Evolutionary conservation across 1,140 invertebrate genomes (phyloP).

Genomic region (Mylabris phalerata): DNA sequence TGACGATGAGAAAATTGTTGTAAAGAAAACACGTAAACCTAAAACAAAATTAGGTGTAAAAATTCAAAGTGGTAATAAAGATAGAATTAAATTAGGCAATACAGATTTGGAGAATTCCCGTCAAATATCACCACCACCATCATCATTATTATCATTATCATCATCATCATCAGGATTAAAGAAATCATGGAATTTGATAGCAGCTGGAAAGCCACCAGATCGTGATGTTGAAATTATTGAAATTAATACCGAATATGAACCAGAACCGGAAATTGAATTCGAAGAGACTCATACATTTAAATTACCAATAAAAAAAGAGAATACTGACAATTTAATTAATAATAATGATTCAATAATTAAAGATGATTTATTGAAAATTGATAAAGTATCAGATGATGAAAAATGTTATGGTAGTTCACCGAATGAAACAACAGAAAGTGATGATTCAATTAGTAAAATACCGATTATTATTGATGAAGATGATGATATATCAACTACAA

Average conservation of each 20-base stretch:
- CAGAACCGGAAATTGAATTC: slow-evolving; percentile 13
- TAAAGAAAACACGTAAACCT: slow-evolving; percentile 34
- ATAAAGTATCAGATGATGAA: slow-evolving; percentile 38
- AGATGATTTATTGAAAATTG: slow-evolving; percentile 27
- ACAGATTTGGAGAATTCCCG: slow-evolving; percentile 11
- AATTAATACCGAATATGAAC: slow-evolving; percentile 12
- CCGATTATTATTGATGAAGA: slow-evolving; percentile 22
- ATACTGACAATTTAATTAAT: slow-evolving; percentile 14
- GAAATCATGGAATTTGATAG: slow-evolving; percentile 33
- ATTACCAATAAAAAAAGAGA: slow-evolving; percentile 17
- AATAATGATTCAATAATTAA: slow-evolving; percentile 10
- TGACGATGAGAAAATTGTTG: slow-evolving; percentile 24
- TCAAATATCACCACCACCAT: neutral
- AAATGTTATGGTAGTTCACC: slow-evolving; percentile 33
- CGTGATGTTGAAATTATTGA: slow-evolving; percentile 9
- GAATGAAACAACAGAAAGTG: slow-evolving; percentile 39
- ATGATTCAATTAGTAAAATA: slow-evolving; percentile 36
- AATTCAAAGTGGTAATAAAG: slow-evolving; percentile 24
- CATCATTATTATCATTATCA: slow-evolving; percentile 2
- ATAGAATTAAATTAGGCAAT: neutral
- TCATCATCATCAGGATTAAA: slow-evolving; percentile 18
- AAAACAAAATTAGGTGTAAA: slow-evolving; percentile 39
- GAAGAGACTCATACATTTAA: slow-evolving; percentile 25
- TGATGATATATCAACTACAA: slow-evolving; percentile 14
- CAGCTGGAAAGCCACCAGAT: slow-evolving; percentile 6